A percentile compares a stretch with the other conserved stretches of the same genome.
phyloP scores from a whole-genome alignment of 2,888 invertebrate genomes.

The Tenthredo livida region DNA sequence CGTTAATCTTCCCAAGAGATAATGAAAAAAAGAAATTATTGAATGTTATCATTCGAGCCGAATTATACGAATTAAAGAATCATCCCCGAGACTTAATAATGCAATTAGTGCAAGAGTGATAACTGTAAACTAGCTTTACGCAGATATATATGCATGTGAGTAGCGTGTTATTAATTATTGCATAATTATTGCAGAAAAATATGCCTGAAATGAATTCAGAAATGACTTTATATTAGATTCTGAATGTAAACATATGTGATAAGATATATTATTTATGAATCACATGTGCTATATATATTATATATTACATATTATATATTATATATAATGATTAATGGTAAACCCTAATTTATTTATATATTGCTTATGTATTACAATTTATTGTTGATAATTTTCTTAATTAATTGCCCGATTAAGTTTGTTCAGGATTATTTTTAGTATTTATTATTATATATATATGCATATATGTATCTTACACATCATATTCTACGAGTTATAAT shows the following conservation, averaged over 20 bases:
- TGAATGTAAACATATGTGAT: slow-evolving; percentile 46
- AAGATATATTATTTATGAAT: slow-evolving; percentile 44
- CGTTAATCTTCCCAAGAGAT: not conserved
- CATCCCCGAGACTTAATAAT: slow-evolving; percentile 44
- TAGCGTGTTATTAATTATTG: slow-evolving; percentile 36
- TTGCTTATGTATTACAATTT: slow-evolving; percentile 58
- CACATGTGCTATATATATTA: slow-evolving; percentile 54
- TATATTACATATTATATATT: slow-evolving; percentile 53
- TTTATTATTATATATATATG: slow-evolving; percentile 62
- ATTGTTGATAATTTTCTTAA: slow-evolving; percentile 60
- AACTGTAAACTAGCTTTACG: slow-evolving; percentile 33
- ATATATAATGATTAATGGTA: slow-evolving; percentile 55
- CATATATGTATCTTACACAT: slow-evolving; percentile 56
- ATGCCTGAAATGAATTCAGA: slow-evolving; percentile 16
- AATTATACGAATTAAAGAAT: slow-evolving; percentile 34
- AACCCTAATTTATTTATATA: slow-evolving; percentile 60
- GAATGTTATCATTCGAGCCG: slow-evolving; percentile 35
- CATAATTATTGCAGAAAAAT: slow-evolving; percentile 10
- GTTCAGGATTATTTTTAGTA: slow-evolving; percentile 64
- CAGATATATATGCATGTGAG: not conserved
- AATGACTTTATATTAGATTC: slow-evolving; percentile 20
- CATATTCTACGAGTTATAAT: slow-evolving; percentile 50
- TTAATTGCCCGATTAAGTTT: slow-evolving; percentile 61
- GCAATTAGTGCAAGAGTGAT: slow-evolving; percentile 36
- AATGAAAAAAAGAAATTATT: not conserved